Evolutionary conservation across 2,113 vertebrate genomes (phyloP).

Genomic region (Eulemur rufifrons): DNA sequence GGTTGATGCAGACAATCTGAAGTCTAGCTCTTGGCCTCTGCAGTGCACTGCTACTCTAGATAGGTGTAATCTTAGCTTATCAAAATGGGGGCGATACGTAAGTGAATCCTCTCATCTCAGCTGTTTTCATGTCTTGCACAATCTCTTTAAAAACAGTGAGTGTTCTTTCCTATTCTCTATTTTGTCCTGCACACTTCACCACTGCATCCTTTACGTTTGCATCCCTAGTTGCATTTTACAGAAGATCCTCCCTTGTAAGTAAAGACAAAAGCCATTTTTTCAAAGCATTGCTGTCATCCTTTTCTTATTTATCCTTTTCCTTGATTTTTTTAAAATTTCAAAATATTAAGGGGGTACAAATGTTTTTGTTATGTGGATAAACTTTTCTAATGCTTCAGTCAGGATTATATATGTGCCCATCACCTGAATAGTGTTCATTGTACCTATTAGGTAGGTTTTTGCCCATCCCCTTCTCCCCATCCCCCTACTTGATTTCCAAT

Average conservation of each 20-base stretch:
- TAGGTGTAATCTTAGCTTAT: neutral
- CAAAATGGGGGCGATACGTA: neutral
- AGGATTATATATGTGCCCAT: no score
- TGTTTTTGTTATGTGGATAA: no score
- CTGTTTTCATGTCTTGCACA: neutral
- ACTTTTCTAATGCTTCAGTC: no score
- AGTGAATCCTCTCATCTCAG: neutral
- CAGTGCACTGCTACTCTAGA: neutral
- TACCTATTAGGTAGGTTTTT: no score
- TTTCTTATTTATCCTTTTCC: slow-evolving; percentile 21
- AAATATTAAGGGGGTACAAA: no score
- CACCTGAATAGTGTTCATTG: no score
- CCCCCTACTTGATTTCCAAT: no score
- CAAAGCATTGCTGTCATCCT: neutral
- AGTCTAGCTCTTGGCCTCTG: neutral
- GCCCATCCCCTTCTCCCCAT: no score
- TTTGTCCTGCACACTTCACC: neutral
- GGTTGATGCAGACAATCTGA: neutral
- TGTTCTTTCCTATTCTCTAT: neutral
- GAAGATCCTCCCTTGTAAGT: neutral
- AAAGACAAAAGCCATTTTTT: slow-evolving; percentile 15
- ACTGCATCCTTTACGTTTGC: neutral
- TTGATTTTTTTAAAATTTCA: neutral
- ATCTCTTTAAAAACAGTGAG: neutral
- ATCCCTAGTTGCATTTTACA: neutral